Base-by-base conservation (phyloP, 1,140 invertebrate genomes). In the Trinorchestia longiramus region DNA sequence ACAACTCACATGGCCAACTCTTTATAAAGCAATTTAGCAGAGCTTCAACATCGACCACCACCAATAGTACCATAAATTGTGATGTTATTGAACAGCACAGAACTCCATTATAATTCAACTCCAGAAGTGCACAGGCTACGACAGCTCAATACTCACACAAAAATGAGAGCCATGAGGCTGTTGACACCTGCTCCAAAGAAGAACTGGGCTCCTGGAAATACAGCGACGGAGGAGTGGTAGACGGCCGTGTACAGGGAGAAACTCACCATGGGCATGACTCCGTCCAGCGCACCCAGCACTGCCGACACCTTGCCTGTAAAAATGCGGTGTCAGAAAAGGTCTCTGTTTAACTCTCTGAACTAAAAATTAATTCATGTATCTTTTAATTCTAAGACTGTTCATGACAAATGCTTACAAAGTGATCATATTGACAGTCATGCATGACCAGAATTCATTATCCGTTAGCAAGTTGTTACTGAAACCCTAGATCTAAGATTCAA, bases 201-300 rank as follows among this genome's bases (percentile, higher is more conserved):
- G 95, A 96, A 96, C 43, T 96, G 96, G 0, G 96, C 96, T 0
- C 95, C 95, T 36, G 96, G 96, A 95, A 96, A 96, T 36, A 44
- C 53, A 36, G 96, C 96, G 47, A 96, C 96, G 90, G 96, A 95
- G 44, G 96, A 96, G 95, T 96, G 95, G 95, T 96, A 96, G 77
- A 96, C 96, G 95, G 96, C 96, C 53, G 95, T 96, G 95, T 96
- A 96, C 11, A 96, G 95, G 43, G 96, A 96, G 77, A 95, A 96
- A 95, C 95, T 96, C 44, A 96, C 90, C 96, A 96, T 96, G 53
- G 96, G 96, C 96, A 96, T 96, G 44, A 96, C 95, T n/a, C 96
- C 96, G 90, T 96, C 96, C 42, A 96, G 96, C n/a, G 96, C 96
- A 41, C 96, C 96, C 40, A 96, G 95, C 44, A 96, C 96, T 23